A percentile compares a stretch with the other conserved stretches of the same genome.
Evolutionary conservation across 2,888 invertebrate species (phyloP).

Genomic region (Caenorhabditis parvicauda): DNA sequence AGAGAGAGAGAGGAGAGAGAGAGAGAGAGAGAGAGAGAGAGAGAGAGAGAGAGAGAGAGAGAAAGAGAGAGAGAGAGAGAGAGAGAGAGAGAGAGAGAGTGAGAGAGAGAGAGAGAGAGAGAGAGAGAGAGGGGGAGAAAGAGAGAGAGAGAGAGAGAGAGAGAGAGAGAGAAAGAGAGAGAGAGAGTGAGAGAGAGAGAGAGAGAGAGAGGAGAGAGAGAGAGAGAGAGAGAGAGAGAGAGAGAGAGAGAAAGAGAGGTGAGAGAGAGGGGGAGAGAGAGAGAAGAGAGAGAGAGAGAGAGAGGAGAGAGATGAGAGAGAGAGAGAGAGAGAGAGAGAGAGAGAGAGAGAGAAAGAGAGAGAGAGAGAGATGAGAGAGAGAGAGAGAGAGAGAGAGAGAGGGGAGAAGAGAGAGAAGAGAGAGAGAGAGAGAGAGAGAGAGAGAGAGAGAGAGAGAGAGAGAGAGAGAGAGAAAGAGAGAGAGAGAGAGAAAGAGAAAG

Average conservation of each 20-base stretch:
- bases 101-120: background rate
- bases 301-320: background rate
- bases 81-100: background rate
- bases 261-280: background rate
- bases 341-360: background rate
- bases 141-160: background rate
- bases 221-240: constrained; percentile 1
- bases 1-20: background rate
- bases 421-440: background rate
- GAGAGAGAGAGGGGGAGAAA: background rate
- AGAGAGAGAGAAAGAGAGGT: constrained; percentile 1
- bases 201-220: constrained; percentile 5
- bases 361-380: background rate
- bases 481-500: background rate
- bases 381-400: background rate
- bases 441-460: background rate
- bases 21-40: constrained; percentile 2
- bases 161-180: background rate
- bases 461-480: background rate
- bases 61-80: background rate
- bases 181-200: constrained; percentile 5
- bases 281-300: background rate
- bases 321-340: background rate
- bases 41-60: constrained; percentile 1
- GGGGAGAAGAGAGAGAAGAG: background rate